These are phyloP conservation scores for Oenanthe oenanthe DNA, from an alignment of 2,113 vertebrate species.

Conservation along the genomic window DNA sequence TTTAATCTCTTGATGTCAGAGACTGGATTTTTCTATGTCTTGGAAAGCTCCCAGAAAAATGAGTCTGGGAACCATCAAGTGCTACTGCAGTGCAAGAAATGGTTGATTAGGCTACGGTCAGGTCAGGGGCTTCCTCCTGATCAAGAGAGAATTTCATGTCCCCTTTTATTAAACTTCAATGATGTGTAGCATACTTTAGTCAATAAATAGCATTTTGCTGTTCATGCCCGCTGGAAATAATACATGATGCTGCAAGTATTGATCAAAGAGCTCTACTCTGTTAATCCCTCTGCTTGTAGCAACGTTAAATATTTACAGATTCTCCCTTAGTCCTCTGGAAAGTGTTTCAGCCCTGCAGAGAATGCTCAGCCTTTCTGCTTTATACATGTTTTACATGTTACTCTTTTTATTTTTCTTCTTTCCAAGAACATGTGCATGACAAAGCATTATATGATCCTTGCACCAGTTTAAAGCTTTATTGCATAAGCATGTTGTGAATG, in stretches of 20 bases:
- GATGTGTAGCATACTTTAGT: slow-evolving; percentile 30
- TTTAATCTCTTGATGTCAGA: slow-evolving; percentile 29
- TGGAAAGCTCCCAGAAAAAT: slow-evolving; percentile 13
- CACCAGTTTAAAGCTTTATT: not conserved
- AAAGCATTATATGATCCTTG: not conserved
- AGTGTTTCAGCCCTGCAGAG: not conserved
- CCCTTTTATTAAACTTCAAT: slow-evolving; percentile 29
- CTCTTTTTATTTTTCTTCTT: not conserved
- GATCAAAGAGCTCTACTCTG: slow-evolving; percentile 36
- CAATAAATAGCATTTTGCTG: slow-evolving; percentile 48
- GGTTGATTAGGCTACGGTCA: not conserved
- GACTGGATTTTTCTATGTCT: slow-evolving; percentile 8
- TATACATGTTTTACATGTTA: not conserved
- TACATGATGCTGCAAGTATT: slow-evolving; percentile 37
- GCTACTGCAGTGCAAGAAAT: slow-evolving; percentile 2
- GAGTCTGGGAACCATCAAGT: not conserved
- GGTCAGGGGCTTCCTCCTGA: not conserved
- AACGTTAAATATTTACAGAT: slow-evolving; percentile 30
- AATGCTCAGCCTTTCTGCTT: not conserved
- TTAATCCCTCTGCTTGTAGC: slow-evolving; percentile 42
- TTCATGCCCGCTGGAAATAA: slow-evolving; percentile 12
- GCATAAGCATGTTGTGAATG: not conserved
- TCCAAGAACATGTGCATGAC: not conserved
- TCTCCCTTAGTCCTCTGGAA: slow-evolving; percentile 24
- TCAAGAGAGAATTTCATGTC: slow-evolving; percentile 21